A percentile compares a stretch with the other conserved stretches of the same genome.
These are phyloP conservation scores for Archaeoteleia sp. DNA, from an alignment of 2,888 invertebrate genomes.

Conservation along the genomic window DNA sequence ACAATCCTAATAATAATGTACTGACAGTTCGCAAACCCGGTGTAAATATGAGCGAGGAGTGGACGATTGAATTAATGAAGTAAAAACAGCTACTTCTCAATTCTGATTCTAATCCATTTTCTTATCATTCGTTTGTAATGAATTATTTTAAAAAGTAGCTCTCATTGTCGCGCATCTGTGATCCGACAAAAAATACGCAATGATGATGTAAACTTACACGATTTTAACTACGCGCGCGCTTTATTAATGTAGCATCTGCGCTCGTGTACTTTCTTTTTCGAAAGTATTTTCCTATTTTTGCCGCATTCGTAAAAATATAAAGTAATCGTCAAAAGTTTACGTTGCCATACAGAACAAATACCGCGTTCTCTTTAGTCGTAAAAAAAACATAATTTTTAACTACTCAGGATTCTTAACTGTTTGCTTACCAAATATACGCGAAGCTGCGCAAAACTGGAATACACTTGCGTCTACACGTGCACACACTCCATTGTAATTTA, in stretches of 20 bases:
- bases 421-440: constrained; percentile 25
- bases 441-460: neutral
- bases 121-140: constrained; percentile 16
- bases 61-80: constrained; percentile 80
- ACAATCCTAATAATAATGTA: constrained; percentile 81
- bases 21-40: constrained; percentile 90
- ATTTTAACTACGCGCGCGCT: neutral
- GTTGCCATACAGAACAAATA: constrained; percentile 12
- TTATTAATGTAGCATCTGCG: too few species aligned
- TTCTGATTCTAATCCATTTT: constrained; percentile 23
- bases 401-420: constrained; percentile 48
- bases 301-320: neutral
- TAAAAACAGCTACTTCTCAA: constrained; percentile 49
- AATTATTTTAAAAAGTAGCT: constrained; percentile 3
- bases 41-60: constrained; percentile 87
- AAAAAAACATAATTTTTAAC: constrained; percentile 3
- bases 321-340: neutral
- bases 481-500: constrained; percentile 52
- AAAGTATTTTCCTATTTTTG: neutral
- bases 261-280: too few species aligned
- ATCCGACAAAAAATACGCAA: constrained; percentile 42
- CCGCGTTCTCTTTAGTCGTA: constrained; percentile 21
- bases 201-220: constrained; percentile 22
- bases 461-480: constrained; percentile 8
- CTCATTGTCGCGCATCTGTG: constrained; percentile 51